A percentile compares a stretch with the other conserved stretches of the same genome.
Evolutionary conservation across 2,888 invertebrate genomes (phyloP).

Genomic region (Proisotoma minuta): DNA sequence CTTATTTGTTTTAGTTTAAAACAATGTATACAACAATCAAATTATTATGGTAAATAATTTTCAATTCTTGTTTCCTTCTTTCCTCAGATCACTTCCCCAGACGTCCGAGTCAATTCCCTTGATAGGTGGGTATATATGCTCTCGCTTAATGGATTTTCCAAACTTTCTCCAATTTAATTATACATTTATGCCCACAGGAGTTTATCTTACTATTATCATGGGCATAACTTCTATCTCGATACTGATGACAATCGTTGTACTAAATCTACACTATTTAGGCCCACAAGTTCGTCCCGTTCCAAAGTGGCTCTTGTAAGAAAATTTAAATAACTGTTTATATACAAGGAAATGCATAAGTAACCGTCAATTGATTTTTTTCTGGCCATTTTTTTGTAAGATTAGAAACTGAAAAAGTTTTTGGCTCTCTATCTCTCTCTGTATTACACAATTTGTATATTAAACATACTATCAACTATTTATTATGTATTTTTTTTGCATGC

Average conservation of each 20-base stretch:
- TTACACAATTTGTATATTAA: neutral
- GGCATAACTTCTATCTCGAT: slow-evolving; percentile 57
- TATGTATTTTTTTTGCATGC: slow-evolving; percentile 1
- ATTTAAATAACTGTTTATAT: too few relatives aligned
- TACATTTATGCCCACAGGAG: slow-evolving; percentile 54
- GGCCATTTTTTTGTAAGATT: neutral
- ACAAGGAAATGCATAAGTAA: too few relatives aligned
- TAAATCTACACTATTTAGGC: slow-evolving; percentile 58
- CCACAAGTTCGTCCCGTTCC: slow-evolving; percentile 54
- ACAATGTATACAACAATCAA: too few relatives aligned
- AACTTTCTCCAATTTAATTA: slow-evolving; percentile 3
- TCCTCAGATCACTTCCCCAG: slow-evolving; percentile 48
- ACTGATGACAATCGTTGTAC: slow-evolving; percentile 56
- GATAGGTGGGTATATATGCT: slow-evolving; percentile 51
- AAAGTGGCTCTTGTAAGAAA: slow-evolving; percentile 51
- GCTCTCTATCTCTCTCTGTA: neutral
- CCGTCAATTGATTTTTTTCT: too few relatives aligned
- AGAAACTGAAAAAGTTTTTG: neutral
- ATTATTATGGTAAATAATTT: too few relatives aligned
- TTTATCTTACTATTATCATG: slow-evolving; percentile 59
- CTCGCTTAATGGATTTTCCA: neutral
- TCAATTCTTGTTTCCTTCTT: too few relatives aligned
- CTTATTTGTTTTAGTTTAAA: too few relatives aligned
- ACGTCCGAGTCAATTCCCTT: slow-evolving; percentile 58
- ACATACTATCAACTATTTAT: neutral